Conservation (phyloP, 1,140 invertebrate species). For the Hypsibius dujardini region DNA sequence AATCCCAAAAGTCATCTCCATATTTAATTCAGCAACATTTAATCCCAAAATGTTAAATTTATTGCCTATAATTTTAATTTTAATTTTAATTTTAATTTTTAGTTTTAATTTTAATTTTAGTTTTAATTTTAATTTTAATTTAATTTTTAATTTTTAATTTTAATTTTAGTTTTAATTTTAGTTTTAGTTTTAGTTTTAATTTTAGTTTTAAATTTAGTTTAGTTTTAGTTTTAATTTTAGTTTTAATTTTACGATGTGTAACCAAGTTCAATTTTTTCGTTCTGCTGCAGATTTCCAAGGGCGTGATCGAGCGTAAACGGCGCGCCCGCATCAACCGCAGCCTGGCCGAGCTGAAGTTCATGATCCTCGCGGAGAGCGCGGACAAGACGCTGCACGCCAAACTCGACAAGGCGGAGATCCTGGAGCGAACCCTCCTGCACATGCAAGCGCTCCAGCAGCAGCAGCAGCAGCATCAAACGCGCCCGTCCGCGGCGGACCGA, state of each 20-base stretch:
- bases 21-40: no score
- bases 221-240: no score
- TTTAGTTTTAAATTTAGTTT: no score
- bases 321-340: constrained; percentile 9
- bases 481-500: neutral
- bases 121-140: no score
- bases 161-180: no score
- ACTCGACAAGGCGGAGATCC: constrained; percentile 12
- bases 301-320: constrained; percentile 8
- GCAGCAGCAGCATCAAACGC: neutral
- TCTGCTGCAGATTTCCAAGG: constrained; percentile 11
- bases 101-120: no score
- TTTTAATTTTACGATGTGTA: neutral
- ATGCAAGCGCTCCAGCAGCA: neutral
- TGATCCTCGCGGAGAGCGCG: neutral
- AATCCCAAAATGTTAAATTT: no score
- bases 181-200: no score
- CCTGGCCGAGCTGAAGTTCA: constrained; percentile 10
- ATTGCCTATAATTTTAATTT: no score
- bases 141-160: no score
- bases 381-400: neutral
- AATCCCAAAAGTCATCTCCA: no score
- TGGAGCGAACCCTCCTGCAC: constrained; percentile 6
- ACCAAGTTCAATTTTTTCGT: neutral
- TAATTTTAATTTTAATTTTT: no score